Base-by-base conservation (phyloP, 2,113 vertebrate genomes). In the Balaenoptera acutorostrata region DNA sequence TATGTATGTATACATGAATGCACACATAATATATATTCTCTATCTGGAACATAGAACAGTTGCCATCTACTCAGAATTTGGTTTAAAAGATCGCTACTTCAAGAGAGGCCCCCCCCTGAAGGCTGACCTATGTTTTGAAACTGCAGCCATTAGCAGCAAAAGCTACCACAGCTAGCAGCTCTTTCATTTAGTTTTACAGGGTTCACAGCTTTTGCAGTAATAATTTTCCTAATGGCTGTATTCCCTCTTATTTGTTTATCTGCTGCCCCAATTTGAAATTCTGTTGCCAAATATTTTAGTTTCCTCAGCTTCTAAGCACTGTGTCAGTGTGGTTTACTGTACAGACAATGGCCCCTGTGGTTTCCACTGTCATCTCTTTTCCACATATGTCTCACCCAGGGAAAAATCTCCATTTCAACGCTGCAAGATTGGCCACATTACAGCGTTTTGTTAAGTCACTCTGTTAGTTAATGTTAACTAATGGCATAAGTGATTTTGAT, bases 401-500 rank as follows among this genome's bases (percentile, higher is more conserved):
- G 83, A 90, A 61, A 68, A 72, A 31, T 92, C 83, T 71, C 81
- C 46, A 78, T 92, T 90, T 93, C 92, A 92, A 52, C 20, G 2
- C 69, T 63, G 64, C 36, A 31, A 71, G 89, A 63, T 72, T 84
- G 92, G 87, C 95, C 57, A 33, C 64, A 13, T 92, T 84, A 94
- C 52, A 95, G 61, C 44, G 33, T 71, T 91, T 83, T 86, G 74
- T 52, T 94, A 66, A 84, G 90, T 97, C 87, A 72, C 52, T 64
- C 81, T 96, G 61, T 88, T 93, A 57, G 92, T 86, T 95, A 78
- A 95, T 93, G 81, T 71, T 96, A 93, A 95, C 92, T 97, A 85
- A 96, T 94, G 80, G 94, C 95, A 29, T 88, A 88, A 93, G 59
- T 93, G 93, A 96, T 96, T 93, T 75, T 96, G 97, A 95, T 78